Evolutionary conservation across 2,888 invertebrate species (phyloP).

Genomic region (Nowickia ferox): DNA sequence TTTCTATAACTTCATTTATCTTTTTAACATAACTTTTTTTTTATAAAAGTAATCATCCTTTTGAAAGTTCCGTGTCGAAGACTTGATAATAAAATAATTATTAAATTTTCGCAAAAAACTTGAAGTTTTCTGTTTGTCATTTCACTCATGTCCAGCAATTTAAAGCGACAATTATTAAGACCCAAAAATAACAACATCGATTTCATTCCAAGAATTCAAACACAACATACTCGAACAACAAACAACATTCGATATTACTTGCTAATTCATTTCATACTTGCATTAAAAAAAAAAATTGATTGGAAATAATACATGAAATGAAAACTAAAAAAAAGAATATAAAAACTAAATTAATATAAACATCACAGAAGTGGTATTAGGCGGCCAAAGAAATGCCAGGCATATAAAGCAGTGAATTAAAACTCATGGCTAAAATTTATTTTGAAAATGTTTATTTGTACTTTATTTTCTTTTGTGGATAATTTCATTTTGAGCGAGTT

Average conservation of each 20-base stretch:
- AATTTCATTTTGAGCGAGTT: no score
- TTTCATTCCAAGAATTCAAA: conserved; percentile 35
- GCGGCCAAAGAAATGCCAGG: conserved; percentile 31
- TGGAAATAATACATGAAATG: conserved; percentile 15
- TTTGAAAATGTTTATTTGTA: background rate
- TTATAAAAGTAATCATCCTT: background rate
- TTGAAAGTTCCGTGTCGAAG: conserved; percentile 27
- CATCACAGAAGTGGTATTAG: conserved; percentile 31
- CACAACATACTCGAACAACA: conserved; percentile 17
- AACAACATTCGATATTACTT: conserved; percentile 57
- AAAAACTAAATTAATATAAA: conserved; percentile 61
- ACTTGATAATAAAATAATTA: conserved; percentile 54
- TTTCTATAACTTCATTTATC: background rate
- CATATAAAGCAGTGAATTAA: conserved; percentile 11
- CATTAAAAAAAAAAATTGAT: conserved; percentile 28
- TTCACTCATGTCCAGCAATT: conserved; percentile 23
- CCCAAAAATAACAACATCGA: conserved; percentile 45
- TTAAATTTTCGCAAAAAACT: conserved; percentile 17
- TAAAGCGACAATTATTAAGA: conserved; percentile 38
- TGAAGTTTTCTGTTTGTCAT: conserved; percentile 9
- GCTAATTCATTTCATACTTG: conserved; percentile 57
- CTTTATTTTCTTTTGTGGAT: no score
- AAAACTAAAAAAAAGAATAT: background rate
- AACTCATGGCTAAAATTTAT: background rate
- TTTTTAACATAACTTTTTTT: background rate